Evolutionary conservation across 2,797 vertebrate genomes (phyloP).

Genomic region (Danio jaintianensis): DNA sequence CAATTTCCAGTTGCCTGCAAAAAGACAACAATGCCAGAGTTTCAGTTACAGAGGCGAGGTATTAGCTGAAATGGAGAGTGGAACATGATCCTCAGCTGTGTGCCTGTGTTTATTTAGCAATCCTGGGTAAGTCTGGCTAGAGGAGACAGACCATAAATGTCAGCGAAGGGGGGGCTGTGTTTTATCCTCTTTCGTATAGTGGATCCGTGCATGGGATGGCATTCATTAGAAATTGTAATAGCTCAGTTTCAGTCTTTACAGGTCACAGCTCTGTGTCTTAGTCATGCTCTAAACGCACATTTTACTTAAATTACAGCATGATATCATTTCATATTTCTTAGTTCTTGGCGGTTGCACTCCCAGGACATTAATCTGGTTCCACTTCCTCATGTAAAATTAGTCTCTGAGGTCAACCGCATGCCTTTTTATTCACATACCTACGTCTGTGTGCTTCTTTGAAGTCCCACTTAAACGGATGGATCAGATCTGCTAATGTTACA

Average conservation of each 20-base stretch:
- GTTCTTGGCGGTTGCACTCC: constrained; percentile 34
- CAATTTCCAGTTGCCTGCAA: constrained; percentile 56
- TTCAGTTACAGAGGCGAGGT: constrained; percentile 59
- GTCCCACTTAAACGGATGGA: constrained; percentile 42
- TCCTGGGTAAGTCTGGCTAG: constrained; percentile 49
- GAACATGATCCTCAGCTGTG: constrained; percentile 57
- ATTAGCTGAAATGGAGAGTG: constrained; percentile 54
- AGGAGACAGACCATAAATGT: constrained; percentile 59
- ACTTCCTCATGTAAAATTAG: constrained; percentile 24
- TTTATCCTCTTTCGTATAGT: constrained; percentile 44
- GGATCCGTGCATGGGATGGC: constrained; percentile 33
- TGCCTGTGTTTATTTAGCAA: constrained; percentile 64
- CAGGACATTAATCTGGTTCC: constrained; percentile 50
- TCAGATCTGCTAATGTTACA: constrained; percentile 44
- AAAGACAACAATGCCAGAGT: constrained; percentile 48
- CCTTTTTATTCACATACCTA: constrained; percentile 35
- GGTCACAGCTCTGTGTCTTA: constrained; percentile 29
- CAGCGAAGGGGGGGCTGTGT: constrained; percentile 46
- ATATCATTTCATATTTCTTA: constrained; percentile 52
- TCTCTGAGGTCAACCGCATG: constrained; percentile 40
- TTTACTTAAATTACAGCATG: constrained; percentile 54
- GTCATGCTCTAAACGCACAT: constrained; percentile 37
- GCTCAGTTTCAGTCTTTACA: constrained; percentile 44
- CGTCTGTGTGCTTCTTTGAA: constrained; percentile 56
- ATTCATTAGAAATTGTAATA: constrained; percentile 51